Base-by-base conservation (phyloP, 2,797 vertebrate genomes). In the Xiphorhynchus erythropygius region DNA sequence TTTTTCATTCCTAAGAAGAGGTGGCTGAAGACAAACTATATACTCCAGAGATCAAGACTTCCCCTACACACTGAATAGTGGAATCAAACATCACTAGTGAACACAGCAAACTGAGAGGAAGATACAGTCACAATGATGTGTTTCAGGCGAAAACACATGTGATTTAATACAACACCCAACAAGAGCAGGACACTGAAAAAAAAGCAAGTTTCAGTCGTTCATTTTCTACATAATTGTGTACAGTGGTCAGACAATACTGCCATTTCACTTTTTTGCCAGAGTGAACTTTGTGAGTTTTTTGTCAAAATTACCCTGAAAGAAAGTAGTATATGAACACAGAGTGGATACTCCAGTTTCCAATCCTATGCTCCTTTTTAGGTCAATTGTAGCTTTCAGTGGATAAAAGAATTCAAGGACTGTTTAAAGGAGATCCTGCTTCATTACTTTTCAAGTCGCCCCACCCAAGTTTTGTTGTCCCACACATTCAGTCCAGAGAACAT, bases 381-480 rank as follows among this genome's bases (percentile, higher is more conserved):
- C 53, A 83, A 57, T 28, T 85, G 50, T 44, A 94, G 50, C 35
- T 93, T 84, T 82, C 44, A 63, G 27, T 17, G 41, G 13, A 56
- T 30, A n/a, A 35, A 88, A 59, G 12, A 88, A 71, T 59, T 71
- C 75, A 81, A 84, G 25, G 5, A 22, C 33, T 74, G 21, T 75
- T 90, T 75, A 56, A 71, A 70, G 52, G 19, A 93, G 73, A 91
- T 69, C 6, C 23, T 75, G 42, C 27, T 64, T 83, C 75, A 73
- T 76, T 89, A 59, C 65, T 87, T 53, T 79, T 60, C 60, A 87
- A 85, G 46, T 62, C 84, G 78, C 78, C 68, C 62, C 85, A 91
- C 90, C 73, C 88, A 84, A 39, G 14, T 86, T 93, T 79, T 91
- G 32, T 19, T 89, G 63, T 84, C 70, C 68, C 89, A 91, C 71